Evolutionary conservation across 2,113 vertebrate genomes (phyloP).

Genomic region (Urocynchramus pylzowi): DNA sequence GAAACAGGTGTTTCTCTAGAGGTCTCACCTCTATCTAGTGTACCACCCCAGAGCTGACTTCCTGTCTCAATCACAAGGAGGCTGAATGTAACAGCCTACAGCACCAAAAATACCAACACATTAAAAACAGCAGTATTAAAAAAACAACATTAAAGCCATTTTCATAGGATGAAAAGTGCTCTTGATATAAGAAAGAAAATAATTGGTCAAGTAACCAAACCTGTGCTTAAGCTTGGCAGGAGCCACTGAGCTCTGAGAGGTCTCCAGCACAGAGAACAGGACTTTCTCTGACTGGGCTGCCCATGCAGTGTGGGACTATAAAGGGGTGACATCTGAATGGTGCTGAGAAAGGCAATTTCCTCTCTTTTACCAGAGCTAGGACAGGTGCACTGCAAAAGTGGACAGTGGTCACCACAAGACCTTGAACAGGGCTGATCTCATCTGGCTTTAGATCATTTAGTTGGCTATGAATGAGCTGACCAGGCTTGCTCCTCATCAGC

Average conservation of each 20-base stretch:
- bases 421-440: neutral
- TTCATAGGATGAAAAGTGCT: neutral
- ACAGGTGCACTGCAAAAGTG: neutral
- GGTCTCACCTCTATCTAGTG: neutral
- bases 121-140: neutral
- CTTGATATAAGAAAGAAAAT: neutral
- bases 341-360: neutral
- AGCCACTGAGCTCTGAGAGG: neutral
- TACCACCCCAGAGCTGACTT: neutral
- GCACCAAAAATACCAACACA: neutral
- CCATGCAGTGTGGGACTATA: neutral
- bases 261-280: neutral
- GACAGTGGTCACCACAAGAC: neutral
- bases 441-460: neutral
- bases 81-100: neutral
- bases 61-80: neutral
- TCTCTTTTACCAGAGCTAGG: neutral
- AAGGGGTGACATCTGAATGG: neutral
- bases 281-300: neutral
- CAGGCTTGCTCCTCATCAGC: neutral
- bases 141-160: neutral
- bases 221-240: neutral
- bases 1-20: neutral
- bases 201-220: neutral
- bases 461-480: neutral